Evolutionary conservation across 92 coral and sea anemone species (phyloP), one percentile per base, ranked within the genome.

Genomic region (Parazoanthus darwini): DNA sequence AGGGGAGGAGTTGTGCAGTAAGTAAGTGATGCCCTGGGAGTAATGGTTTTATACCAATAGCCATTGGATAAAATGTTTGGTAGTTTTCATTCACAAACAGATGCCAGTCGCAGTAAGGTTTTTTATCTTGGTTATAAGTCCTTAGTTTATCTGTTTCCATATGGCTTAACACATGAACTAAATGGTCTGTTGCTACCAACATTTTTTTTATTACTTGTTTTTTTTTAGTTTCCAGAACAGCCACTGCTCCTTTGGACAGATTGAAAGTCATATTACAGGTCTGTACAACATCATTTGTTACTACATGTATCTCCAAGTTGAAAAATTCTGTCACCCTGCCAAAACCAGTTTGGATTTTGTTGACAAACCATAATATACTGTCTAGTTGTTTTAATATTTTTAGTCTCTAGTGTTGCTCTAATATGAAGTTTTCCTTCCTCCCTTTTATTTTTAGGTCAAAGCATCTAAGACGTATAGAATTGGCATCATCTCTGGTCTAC

Each of bases 231-330:
- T 96, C 99, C 86, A 93, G 99, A 87, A 96, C 99, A 51, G 94
- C 95, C 2, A 96, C 99, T 11, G 99, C 99, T 46, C 99, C 99
- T 10, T 63, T 96, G 85, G 99, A 96, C 90, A 91, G 99, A 90
- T 88, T 96, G 74, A 96, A 96, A 89, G 99, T 96, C 80, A 82
- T 96, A 59, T 81, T 96, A 75, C 99, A 96, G 98, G 99, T 90
- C 68, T 59, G 88, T 58, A 86, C 15, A 88, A 43, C 50, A 13
- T 11, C 44, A 8, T 67, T 36, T 56, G n/a, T 25, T 51, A 54
- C 4, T 54, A 51, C 14, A 29, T 0, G 33, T 51, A 11, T 54
- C 20, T 54, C 16, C 59, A 54, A 54, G 59, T 54, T 54, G 59
- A 9, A 51, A 29, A 29, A 29, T 29, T 29, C 16, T 51, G 58